Evolutionary conservation across 2,797 vertebrate species (phyloP).

Genomic region (Enteromius treurensis): DNA sequence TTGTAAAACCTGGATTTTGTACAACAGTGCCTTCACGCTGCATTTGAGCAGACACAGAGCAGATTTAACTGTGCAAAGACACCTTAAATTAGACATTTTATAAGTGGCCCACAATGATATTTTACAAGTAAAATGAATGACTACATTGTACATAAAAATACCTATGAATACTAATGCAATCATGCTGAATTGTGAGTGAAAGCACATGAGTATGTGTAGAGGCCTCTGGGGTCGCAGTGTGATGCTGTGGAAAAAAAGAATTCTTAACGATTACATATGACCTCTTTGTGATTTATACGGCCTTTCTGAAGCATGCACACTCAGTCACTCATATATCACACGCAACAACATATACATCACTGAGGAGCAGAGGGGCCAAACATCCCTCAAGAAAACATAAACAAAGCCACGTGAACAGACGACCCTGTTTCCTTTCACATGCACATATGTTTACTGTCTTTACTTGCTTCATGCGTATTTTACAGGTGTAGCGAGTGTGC

Average conservation of each 20-base stretch:
- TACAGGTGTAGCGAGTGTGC: background rate
- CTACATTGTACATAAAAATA: background rate
- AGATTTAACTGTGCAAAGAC: background rate
- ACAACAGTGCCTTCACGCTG: background rate
- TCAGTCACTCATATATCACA: conserved; percentile 27
- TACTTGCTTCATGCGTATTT: background rate
- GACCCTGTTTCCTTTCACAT: background rate
- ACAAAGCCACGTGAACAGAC: conserved; percentile 20
- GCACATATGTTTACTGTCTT: conserved; percentile 23
- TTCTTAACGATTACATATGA: conserved; percentile 28
- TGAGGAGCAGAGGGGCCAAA: conserved; percentile 13
- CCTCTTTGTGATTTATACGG: conserved; percentile 27
- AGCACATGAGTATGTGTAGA: conserved; percentile 4
- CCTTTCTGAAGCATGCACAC: conserved; percentile 8
- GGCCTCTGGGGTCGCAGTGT: conserved; percentile 1
- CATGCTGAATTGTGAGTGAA: conserved; percentile 28
- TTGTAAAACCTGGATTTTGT: background rate
- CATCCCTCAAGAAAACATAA: conserved; percentile 20
- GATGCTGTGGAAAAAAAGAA: conserved; percentile 26
- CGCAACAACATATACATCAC: conserved; percentile 32
- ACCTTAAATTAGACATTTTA: background rate
- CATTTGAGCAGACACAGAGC: background rate
- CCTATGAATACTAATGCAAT: background rate
- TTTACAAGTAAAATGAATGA: background rate
- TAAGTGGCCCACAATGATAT: background rate